A percentile compares a stretch with the other conserved stretches of the same genome.
phyloP scores from a whole-genome alignment of 1,140 invertebrate species.

The Phortica variegata region DNA sequence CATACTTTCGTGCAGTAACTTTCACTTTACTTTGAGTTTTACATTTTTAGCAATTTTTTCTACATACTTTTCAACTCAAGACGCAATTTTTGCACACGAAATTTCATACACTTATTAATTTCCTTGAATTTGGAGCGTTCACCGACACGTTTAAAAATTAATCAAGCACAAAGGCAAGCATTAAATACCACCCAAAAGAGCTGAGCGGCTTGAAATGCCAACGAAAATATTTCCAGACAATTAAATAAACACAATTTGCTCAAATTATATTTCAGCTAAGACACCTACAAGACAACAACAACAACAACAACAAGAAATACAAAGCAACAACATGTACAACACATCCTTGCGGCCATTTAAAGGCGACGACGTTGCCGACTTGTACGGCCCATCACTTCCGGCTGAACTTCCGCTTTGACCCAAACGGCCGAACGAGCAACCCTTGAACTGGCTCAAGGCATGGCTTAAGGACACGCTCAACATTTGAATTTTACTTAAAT shows the following conservation, averaged over 20 bases:
- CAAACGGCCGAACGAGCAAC: conserved; percentile 13
- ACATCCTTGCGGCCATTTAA: conserved; percentile 7
- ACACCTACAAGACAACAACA: background rate
- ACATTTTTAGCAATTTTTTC: too few species aligned
- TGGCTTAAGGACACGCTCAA: conserved; percentile 28
- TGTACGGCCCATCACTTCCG: conserved; percentile 34
- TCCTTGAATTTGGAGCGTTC: too few species aligned
- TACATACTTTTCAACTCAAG: too few species aligned
- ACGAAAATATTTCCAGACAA: conserved; percentile 51
- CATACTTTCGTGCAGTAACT: too few species aligned
- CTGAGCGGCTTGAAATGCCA: too few species aligned
- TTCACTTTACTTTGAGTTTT: too few species aligned
- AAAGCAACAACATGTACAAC: conserved; percentile 1
- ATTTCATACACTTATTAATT: too few species aligned
- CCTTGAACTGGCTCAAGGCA: conserved; percentile 25
- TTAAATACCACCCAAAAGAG: too few species aligned
- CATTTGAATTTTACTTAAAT: conserved; percentile 19
- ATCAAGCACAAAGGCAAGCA: too few species aligned
- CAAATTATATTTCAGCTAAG: conserved; percentile 52
- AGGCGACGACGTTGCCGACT: conserved; percentile 7
- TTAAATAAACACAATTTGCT: conserved; percentile 55
- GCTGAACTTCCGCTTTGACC: conserved; percentile 29
- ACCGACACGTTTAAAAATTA: too few species aligned
- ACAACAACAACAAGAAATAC: background rate
- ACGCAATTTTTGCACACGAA: too few species aligned